Evolutionary conservation across 2,888 invertebrate genomes (phyloP), one percentile per base, ranked within the genome.

Genomic region (Monopis laevigella): DNA sequence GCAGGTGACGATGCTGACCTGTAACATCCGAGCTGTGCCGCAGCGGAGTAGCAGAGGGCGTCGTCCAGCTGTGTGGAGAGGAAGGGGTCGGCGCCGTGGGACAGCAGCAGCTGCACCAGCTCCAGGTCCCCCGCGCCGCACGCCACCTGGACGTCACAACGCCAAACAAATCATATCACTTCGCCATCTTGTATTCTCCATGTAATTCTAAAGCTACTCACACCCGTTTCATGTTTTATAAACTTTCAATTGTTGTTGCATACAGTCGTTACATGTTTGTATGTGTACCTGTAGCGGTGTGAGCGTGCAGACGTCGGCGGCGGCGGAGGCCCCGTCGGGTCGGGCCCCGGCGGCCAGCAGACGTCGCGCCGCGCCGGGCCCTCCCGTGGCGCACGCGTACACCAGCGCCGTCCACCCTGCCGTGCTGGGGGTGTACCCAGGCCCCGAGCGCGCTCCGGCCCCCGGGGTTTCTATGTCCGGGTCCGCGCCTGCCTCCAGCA

Each of bases 61-160:
- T 93, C 93, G 54, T 90, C 90, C 45, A 90, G 86, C 53, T 91
- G 85, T 0, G 94, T 94, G 1, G 92, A 90, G 2, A 93, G 82
- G 68, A 94, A 96, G 0, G 94, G 92, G 58, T 94, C 91, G 0
- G 94, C 94, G 0, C 94, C 93, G 53, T 93, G 90, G 0, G 90
- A 88, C 34, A 96, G 66, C 19, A 96, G 75, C 19, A 93, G 60
- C 1, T 89, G 87, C 0, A 93, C 90, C 62, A 95, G 84, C 52
- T 95, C 93, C 30, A 88, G 66, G 51, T 89, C 89, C 1, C 92
- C 92, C 1, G 89, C 86, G 0, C 92, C 93, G 43, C 92, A 89
- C 1, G 94, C 93, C 42, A 90, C 82, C 85, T 86, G 55, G 10
- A 54, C 52, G 42, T 21, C 24, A 19, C n/a, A 45, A 32, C 5